These are phyloP conservation scores for Gonioctena quinquepunctata DNA, from an alignment of 1,140 invertebrate species.

Conservation along the genomic window DNA sequence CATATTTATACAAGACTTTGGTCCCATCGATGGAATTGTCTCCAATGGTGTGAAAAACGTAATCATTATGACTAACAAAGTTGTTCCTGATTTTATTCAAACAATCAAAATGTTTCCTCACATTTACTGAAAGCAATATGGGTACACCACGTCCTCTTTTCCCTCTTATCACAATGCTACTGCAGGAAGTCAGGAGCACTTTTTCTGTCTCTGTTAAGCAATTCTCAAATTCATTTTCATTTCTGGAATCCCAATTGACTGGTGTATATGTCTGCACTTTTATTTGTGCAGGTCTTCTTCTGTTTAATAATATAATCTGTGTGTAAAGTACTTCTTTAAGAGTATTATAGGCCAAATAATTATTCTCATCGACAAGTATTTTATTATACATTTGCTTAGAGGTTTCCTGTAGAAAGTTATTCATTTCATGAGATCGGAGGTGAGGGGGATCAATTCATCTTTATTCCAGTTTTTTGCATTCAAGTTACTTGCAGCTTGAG, in stretches of 20 bases:
- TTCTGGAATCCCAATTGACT: constrained; percentile 14
- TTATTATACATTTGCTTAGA: constrained; percentile 16
- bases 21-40: constrained; percentile 1
- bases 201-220: constrained; percentile 24
- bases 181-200: constrained; percentile 18
- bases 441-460: constrained; percentile 35
- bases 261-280: constrained; percentile 4
- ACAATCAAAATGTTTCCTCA: background rate
- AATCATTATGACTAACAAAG: background rate
- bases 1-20: constrained; percentile 20
- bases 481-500: constrained; percentile 33
- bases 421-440: constrained; percentile 21
- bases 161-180: constrained; percentile 31
- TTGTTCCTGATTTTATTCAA: background rate
- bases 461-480: constrained; percentile 38
- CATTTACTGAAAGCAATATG: constrained; percentile 17
- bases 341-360: constrained; percentile 30
- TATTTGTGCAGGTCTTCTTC: constrained; percentile 15
- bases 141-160: constrained; percentile 29
- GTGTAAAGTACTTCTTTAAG: constrained; percentile 39
- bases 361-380: constrained; percentile 15
- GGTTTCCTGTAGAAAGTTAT: constrained; percentile 20
- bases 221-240: constrained; percentile 24
- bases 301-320: constrained; percentile 23
- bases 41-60: background rate